Percentiles rank a stretch among this genome's conserved stretches.
These are phyloP conservation scores for Erebia ligea DNA, from an alignment of 2,888 invertebrate genomes.

Conservation along the genomic window DNA sequence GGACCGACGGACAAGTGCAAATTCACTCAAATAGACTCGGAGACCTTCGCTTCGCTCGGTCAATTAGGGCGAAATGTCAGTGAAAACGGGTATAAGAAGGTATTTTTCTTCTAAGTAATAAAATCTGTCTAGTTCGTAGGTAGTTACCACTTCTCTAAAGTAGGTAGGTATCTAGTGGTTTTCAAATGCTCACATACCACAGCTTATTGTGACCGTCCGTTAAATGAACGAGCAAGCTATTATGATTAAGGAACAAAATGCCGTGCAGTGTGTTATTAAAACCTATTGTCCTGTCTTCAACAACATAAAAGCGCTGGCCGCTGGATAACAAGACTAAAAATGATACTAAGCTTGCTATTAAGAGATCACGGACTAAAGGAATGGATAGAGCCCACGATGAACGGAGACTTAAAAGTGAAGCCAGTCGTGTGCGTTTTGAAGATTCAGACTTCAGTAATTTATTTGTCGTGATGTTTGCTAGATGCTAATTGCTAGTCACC, in stretches of 20 bases:
- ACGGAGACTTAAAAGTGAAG: background rate
- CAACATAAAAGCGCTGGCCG: conserved; percentile 26
- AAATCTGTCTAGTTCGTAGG: background rate
- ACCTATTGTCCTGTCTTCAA: conserved; percentile 27
- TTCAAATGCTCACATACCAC: conserved; percentile 4
- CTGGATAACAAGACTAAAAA: conserved; percentile 9
- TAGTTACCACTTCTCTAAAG: background rate
- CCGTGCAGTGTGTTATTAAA: conserved; percentile 31
- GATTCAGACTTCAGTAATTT: too few relatives aligned
- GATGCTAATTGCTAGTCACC: too few relatives aligned
- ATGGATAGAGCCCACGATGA: background rate
- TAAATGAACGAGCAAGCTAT: conserved; percentile 25
- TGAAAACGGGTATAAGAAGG: too few relatives aligned
- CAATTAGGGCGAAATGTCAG: too few relatives aligned
- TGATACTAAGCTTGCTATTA: conserved; percentile 24
- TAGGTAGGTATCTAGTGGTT: background rate
- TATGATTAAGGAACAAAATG: conserved; percentile 29
- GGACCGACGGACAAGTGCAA: too few relatives aligned
- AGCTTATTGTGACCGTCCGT: conserved; percentile 21
- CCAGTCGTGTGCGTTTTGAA: background rate
- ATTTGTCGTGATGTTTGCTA: too few relatives aligned
- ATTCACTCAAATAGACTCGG: too few relatives aligned
- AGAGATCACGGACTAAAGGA: background rate
- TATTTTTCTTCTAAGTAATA: too few relatives aligned
- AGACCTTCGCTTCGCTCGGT: too few relatives aligned